Base-by-base conservation (phyloP, 2,888 invertebrate genomes). In the Mayetiola destructor region DNA sequence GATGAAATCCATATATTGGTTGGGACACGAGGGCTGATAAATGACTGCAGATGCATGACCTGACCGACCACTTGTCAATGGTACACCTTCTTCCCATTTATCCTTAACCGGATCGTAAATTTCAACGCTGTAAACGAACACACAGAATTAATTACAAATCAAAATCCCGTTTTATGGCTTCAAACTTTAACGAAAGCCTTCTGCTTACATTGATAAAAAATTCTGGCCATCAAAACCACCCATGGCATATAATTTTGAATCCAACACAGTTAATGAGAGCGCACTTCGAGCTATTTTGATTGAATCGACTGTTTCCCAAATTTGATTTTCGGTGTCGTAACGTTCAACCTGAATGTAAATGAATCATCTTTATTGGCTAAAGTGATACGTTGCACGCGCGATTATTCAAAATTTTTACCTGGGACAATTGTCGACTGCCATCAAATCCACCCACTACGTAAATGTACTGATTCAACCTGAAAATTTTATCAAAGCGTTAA, bases 381-480 rank as follows among this genome's bases (percentile, higher is more conserved):
- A n/a, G n/a, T n/a, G n/a, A n/a, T n/a, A n/a, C n/a, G n/a, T n/a
- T n/a, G n/a, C n/a, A n/a, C n/a, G n/a, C n/a, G n/a, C n/a, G n/a
- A n/a, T n/a, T n/a, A n/a, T n/a, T n/a, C n/a, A n/a, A n/a, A n/a
- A n/a, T n/a, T n/a, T n/a, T n/a, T 14, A 93, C 93, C 0, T 85
- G 80, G 58, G 83, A 78, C 56, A 94, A 75, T 69, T 93, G 93
- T 59, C 80, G 79, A 53, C 78, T 75, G 12, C 91, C 91, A 73
- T 93, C 90, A 71, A 90, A 93, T n/a, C 94, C 94, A 56, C 94
- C 94, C 59, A 93, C 85, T n/a, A 91, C 92, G 71, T 88, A 94
- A 62, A 94, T 86, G 69, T 78, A 85, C 67, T 90, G 88, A 66
- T 86, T 87, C 65, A 92, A 76, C 14, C 48, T 48, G 16, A n/a